These are phyloP conservation scores for Rhagologus leucostigma DNA, from an alignment of 2,113 vertebrate genomes.

Conservation along the genomic window DNA sequence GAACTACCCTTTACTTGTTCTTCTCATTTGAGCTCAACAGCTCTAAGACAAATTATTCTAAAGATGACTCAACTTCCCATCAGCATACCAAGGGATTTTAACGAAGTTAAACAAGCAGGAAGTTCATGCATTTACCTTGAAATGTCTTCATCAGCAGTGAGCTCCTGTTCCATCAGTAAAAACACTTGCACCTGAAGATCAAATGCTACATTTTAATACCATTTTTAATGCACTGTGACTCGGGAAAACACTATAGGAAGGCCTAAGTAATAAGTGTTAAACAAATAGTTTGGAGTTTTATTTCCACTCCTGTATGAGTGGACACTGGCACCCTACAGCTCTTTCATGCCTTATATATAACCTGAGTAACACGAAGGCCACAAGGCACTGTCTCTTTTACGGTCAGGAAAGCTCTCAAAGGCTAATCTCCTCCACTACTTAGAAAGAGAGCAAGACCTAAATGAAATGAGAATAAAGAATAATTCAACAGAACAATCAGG, in stretches of 20 bases:
- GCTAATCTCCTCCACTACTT: not conserved
- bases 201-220: not conserved
- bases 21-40: not conserved
- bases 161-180: conserved; percentile 89
- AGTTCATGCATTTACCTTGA: conserved; percentile 79
- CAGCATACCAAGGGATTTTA: not conserved
- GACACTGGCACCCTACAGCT: not conserved
- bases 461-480: not conserved
- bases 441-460: not conserved
- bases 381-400: not conserved
- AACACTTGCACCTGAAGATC: conserved; percentile 85
- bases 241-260: not conserved
- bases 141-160: conserved; percentile 95
- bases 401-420: not conserved
- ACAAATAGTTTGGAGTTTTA: not conserved
- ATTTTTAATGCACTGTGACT: not conserved
- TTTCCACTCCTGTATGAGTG: not conserved
- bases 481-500: not conserved
- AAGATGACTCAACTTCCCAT: not conserved
- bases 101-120: not conserved
- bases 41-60: not conserved
- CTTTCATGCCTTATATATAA: not conserved
- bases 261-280: not conserved
- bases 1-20: not conserved
- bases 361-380: not conserved